Base-by-base conservation (phyloP, 2,888 invertebrate species). In the Xylocampa areola region DNA sequence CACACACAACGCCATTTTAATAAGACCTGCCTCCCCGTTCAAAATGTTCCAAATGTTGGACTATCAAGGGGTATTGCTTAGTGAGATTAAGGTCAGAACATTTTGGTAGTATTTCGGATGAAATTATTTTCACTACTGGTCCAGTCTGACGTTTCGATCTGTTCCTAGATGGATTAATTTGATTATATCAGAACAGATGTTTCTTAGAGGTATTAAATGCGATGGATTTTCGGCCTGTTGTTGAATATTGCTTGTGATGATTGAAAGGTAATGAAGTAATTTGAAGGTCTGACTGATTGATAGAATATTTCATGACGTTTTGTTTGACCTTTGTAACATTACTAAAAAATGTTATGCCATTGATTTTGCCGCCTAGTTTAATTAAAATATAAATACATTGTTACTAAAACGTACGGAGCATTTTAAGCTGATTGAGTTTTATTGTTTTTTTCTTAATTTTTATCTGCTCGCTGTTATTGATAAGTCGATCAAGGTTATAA, bases 141-240 rank as follows among this genome's bases (percentile, higher is more conserved):
- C 84, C 86, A 81, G 81, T 73, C 87, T 92, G 93, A 91, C 93
- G 89, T 92, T 94, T 92, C 93, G 93, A 93, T 94, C 88, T 89
- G 89, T 84, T 88, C 84, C 86, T 86, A 92, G 92, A 94, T 94
- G 93, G 93, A 93, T 94, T 92, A 92, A 93, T 92, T 91, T 92
- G 92, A 94, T 94, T 90, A 92, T 84, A 64, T 85, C 68, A 79
- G 84, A 89, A 86, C 93, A 93, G 92, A 92, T 93, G 93, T 86
- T 88, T 81, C 81, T 81, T 78, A 73, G 76, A 78, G 2, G 59
- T 68, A 73, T 49, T 53, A 48, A 68, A 33, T 37, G 13, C 21
- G 19, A 55, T 55, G 32, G 43, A 36, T 47, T 58, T 49, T 44
- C 35, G 7, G 17, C 6, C 17, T 6, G n/a, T 16, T 32, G 13